Conservation (phyloP, 53 echinoderm and acorn worm species). For the Temnopleurus reevesii region DNA sequence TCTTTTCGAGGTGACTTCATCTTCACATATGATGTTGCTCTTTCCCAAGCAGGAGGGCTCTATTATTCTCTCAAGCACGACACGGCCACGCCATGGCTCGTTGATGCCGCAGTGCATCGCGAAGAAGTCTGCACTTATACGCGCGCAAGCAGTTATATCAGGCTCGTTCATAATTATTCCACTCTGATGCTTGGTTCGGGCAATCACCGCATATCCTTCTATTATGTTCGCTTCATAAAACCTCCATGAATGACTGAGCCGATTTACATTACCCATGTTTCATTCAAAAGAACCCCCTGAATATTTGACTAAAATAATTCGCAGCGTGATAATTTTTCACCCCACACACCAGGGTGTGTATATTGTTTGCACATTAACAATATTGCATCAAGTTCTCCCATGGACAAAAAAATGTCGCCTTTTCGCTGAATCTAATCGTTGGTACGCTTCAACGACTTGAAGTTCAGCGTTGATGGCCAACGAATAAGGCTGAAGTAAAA, state of each 20-base stretch:
- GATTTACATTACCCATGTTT: background rate
- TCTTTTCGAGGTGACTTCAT: constrained; percentile 40
- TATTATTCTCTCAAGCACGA: background rate
- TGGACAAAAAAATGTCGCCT: background rate
- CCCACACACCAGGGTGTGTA: background rate
- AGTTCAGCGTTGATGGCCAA: background rate
- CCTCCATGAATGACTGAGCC: constrained; percentile 14
- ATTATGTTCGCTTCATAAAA: constrained; percentile 5
- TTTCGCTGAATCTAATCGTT: background rate
- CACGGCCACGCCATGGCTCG: background rate
- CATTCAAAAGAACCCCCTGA: background rate
- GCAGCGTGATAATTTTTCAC: background rate
- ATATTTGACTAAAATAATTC: background rate
- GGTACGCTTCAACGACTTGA: background rate
- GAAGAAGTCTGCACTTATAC: background rate
- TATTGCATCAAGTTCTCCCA: background rate
- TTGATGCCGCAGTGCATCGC: background rate
- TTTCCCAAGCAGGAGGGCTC: background rate
- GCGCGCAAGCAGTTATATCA: background rate
- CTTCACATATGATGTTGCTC: constrained; percentile 2
- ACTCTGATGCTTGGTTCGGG: background rate
- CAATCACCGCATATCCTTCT: constrained; percentile 44
- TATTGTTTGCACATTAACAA: background rate
- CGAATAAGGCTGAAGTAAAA: background rate
- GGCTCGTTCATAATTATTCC: constrained; percentile 30